A percentile compares a stretch with the other conserved stretches of the same genome.
Evolutionary conservation across 1,140 invertebrate genomes (phyloP).

Genomic region (Anastrepha obliqua): DNA sequence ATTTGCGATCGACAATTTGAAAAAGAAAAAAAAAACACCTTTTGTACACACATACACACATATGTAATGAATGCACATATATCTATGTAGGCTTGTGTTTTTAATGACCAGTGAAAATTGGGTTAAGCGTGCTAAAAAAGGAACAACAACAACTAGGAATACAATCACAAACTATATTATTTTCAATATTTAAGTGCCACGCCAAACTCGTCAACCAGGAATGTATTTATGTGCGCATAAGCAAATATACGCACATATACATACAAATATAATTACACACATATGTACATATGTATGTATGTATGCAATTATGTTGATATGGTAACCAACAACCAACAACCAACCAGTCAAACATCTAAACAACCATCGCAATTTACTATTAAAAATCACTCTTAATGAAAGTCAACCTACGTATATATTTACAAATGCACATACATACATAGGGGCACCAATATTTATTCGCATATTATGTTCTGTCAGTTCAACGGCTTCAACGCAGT

Average conservation of each 20-base stretch:
- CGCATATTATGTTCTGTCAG: slow-evolving; percentile 24
- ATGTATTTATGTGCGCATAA: background rate
- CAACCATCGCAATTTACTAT: background rate
- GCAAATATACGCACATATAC: background rate
- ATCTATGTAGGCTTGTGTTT: background rate
- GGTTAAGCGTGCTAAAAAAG: slow-evolving; percentile 19
- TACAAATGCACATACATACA: background rate
- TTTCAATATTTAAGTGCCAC: slow-evolving; percentile 40
- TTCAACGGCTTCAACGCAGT: slow-evolving; percentile 24
- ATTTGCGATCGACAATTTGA: background rate
- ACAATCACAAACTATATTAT: background rate
- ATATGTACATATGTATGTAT: background rate
- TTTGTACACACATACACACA: background rate
- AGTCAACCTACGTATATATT: slow-evolving; percentile 13
- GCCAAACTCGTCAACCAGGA: slow-evolving; percentile 12
- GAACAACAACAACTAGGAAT: background rate
- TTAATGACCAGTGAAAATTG: slow-evolving; percentile 28
- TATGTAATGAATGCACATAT: background rate
- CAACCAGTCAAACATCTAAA: slow-evolving; percentile 11
- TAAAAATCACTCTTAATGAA: slow-evolving; percentile 31
- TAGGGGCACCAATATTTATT: background rate
- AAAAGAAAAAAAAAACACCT: background rate
- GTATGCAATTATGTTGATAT: background rate
- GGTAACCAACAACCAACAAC: background rate
- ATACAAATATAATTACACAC: background rate